phyloP scores from a whole-genome alignment of 2,888 invertebrate species.

The Cremastinae sp. region DNA sequence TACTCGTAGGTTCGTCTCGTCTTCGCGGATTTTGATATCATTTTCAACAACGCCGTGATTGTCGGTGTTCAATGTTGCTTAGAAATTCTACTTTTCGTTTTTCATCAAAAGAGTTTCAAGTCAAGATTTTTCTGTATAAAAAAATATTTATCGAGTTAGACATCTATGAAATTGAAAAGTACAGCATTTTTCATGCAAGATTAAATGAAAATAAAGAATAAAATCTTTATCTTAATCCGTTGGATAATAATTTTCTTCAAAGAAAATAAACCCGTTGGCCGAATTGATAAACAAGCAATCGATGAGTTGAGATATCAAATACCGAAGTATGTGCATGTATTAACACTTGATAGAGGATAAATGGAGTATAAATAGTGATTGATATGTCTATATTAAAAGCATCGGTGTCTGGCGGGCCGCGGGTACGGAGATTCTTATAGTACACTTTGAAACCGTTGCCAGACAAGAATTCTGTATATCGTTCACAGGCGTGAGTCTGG shows the following conservation, averaged over 20 bases:
- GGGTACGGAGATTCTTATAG: conserved; percentile 47
- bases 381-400: conserved; percentile 30
- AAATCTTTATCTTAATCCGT: no score
- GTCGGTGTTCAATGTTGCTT: conserved; percentile 21
- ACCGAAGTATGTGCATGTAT: no score
- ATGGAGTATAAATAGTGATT: conserved; percentile 29
- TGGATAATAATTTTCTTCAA: no score
- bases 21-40: conserved; percentile 24
- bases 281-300: no score
- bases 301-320: no score
- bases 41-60: neutral
- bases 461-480: conserved; percentile 54
- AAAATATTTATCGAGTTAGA: no score
- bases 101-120: no score
- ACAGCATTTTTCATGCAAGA: no score
- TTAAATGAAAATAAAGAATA: no score
- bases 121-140: no score
- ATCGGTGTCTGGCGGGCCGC: conserved; percentile 43
- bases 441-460: conserved; percentile 58
- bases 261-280: no score
- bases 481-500: conserved; percentile 16
- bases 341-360: conserved; percentile 16
- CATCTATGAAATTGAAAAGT: no score
- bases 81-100: neutral
- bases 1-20: conserved; percentile 29